phyloP scores from a whole-genome alignment of 2,113 vertebrate species.

The Haemorhous mexicanus region DNA sequence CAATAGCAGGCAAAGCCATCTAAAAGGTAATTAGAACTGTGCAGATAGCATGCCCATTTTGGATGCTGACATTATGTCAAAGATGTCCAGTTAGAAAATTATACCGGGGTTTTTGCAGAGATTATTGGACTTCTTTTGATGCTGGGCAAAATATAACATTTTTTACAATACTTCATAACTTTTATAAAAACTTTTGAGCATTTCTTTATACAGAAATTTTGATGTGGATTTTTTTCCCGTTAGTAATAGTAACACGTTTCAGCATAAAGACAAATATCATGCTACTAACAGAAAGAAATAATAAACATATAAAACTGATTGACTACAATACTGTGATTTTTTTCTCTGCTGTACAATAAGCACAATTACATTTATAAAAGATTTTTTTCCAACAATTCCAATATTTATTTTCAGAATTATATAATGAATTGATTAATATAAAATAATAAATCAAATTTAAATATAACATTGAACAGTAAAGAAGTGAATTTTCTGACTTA shows the following conservation, averaged over 20 bases:
- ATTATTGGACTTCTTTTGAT: not conserved
- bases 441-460: not conserved
- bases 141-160: not conserved
- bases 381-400: not conserved
- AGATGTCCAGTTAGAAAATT: not conserved
- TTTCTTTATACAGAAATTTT: not conserved
- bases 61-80: not conserved
- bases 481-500: not conserved
- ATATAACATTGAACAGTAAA: not conserved
- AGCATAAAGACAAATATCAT: not conserved
- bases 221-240: fast-evolving
- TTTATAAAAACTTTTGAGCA: not conserved
- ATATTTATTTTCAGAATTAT: not conserved
- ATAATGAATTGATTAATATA: not conserved
- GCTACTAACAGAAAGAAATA: not conserved
- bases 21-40: slow-evolving; percentile 48
- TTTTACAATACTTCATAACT: not conserved
- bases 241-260: not conserved
- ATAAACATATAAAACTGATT: not conserved
- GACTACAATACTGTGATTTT: not conserved
- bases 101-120: not conserved
- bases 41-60: not conserved
- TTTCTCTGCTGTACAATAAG: not conserved
- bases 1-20: slow-evolving; percentile 30
- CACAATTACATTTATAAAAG: not conserved